phyloP scores from a whole-genome alignment of 2,113 vertebrate species.

The Cathartes aura region DNA sequence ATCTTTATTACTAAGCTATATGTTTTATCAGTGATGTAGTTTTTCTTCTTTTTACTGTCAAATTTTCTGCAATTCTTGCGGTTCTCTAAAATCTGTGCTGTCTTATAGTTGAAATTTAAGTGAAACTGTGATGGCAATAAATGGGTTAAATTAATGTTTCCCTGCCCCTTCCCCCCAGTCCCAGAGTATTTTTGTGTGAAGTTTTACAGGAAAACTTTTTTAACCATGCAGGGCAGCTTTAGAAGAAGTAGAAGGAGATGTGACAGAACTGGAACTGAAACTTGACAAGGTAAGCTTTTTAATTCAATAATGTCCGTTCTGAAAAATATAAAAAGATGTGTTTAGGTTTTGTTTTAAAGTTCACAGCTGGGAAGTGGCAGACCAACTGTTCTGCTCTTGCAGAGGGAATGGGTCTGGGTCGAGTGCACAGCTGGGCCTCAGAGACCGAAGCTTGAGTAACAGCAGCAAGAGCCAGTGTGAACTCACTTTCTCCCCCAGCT shows the following conservation, averaged over 20 bases:
- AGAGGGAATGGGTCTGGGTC: fast-evolving
- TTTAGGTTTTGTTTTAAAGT: background rate
- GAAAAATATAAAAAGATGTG: background rate
- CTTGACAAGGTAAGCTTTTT: conserved; percentile 94
- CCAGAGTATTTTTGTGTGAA: background rate
- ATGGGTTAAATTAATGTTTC: background rate
- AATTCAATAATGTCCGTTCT: background rate
- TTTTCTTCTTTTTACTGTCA: background rate
- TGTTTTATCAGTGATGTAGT: background rate
- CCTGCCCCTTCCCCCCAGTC: background rate
- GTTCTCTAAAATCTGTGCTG: background rate
- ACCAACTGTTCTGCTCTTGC: background rate
- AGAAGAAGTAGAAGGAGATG: conserved; percentile 98
- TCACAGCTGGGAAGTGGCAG: background rate
- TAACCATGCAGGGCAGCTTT: conserved; percentile 86
- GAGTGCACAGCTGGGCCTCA: background rate
- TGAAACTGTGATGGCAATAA: background rate
- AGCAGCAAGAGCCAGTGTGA: background rate
- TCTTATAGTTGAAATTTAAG: background rate
- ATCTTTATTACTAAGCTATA: background rate
- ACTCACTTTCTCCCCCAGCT: fast-evolving
- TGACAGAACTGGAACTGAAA: conserved; percentile 94
- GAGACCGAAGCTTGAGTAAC: background rate
- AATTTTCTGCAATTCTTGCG: background rate
- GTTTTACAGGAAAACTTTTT: background rate